phyloP scores from a whole-genome alignment of 2,113 vertebrate genomes.

The human region DNA sequence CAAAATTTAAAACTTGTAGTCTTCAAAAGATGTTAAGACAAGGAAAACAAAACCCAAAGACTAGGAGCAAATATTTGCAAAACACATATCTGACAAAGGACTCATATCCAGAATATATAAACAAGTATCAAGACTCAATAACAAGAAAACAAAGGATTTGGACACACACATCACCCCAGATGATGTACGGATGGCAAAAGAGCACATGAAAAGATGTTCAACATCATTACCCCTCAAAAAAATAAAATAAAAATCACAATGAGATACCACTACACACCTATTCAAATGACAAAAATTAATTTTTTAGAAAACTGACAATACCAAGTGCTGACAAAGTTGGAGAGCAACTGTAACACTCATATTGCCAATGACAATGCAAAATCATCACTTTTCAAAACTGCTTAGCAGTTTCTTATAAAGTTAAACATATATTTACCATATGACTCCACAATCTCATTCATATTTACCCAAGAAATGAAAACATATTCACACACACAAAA shows the following conservation, averaged over 20 bases:
- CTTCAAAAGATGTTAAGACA: background rate
- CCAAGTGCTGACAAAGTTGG: background rate
- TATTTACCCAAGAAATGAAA: background rate
- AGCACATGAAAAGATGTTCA: background rate
- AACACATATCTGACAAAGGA: background rate
- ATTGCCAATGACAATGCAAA: background rate
- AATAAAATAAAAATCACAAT: background rate
- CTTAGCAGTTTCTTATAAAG: background rate
- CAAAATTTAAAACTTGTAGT: background rate
- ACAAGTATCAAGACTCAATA: background rate
- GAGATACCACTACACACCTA: background rate
- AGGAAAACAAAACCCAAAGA: constrained; percentile 4
- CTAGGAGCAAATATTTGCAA: constrained; percentile 4
- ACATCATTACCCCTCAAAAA: background rate
- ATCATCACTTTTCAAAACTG: background rate
- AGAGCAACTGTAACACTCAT: background rate
- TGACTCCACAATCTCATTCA: background rate
- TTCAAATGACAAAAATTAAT: background rate
- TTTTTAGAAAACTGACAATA: background rate
- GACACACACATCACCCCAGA: background rate
- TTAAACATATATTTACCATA: background rate
- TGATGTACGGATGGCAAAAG: background rate
- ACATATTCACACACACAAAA: background rate
- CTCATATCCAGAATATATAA: background rate
- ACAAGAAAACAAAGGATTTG: background rate